Percentiles rank a stretch among this genome's conserved stretches.
Evolutionary conservation across 2,113 vertebrate species (phyloP).

Genomic region (Pseudorectes ferrugineus): DNA sequence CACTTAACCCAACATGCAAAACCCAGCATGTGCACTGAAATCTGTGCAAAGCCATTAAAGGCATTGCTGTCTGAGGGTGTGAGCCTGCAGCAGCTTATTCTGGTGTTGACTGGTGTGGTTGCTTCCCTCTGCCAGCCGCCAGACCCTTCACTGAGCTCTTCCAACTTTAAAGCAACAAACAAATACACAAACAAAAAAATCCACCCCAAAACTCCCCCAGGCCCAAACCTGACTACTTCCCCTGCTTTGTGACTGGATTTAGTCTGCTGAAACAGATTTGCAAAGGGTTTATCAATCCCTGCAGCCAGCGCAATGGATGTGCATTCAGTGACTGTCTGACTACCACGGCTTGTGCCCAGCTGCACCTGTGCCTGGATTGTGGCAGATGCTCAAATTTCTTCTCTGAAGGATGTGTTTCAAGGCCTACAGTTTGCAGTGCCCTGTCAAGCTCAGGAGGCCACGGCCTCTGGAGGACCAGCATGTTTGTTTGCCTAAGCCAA

Average conservation of each 20-base stretch:
- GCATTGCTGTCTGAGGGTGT: not conserved
- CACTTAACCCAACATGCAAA: not conserved
- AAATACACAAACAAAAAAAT: not conserved
- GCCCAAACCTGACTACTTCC: not conserved
- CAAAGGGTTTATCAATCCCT: not conserved
- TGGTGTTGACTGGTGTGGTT: rapidly evolving
- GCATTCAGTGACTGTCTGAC: rapidly evolving
- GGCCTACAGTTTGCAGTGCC: not conserved
- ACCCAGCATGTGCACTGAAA: not conserved
- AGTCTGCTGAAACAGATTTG: not conserved
- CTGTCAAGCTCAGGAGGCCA: not conserved
- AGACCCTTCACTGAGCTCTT: not conserved
- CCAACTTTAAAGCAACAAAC: not conserved
- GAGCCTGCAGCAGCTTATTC: not conserved
- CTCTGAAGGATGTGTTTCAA: not conserved
- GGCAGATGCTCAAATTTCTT: not conserved
- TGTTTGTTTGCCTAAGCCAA: not conserved
- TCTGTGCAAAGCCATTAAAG: not conserved
- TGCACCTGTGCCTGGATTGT: not conserved
- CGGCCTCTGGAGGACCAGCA: not conserved
- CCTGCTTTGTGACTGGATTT: not conserved
- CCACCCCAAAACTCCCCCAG: not conserved
- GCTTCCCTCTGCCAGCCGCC: not conserved
- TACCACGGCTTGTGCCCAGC: rapidly evolving
- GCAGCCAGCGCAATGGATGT: rapidly evolving